A percentile compares a stretch with the other conserved stretches of the same genome.
phyloP scores from a whole-genome alignment of 2,797 vertebrate species.

The Enteromius argenteus region DNA sequence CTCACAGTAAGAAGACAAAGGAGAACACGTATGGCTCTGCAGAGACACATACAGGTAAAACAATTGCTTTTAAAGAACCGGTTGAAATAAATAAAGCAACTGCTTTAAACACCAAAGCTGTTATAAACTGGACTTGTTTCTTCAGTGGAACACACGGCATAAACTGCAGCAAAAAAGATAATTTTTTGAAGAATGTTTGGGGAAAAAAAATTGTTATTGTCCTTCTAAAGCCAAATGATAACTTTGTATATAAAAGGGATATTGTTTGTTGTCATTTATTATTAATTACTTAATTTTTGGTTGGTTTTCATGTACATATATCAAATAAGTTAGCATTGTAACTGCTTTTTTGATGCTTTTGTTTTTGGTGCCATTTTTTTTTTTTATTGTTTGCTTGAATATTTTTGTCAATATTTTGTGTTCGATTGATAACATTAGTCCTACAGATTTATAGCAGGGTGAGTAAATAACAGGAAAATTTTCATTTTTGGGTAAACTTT shows the following conservation, averaged over 20 bases:
- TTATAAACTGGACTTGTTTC: not conserved
- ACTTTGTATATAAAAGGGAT: not conserved
- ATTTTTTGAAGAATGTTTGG: not conserved
- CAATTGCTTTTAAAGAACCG: not conserved
- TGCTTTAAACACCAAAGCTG: not conserved
- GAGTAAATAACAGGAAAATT: not conserved
- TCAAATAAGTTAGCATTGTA: too few species aligned
- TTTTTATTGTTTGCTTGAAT: not conserved
- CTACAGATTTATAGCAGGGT: not conserved
- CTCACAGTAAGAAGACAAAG: conserved; percentile 80
- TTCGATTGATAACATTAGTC: not conserved
- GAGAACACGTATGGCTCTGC: conserved; percentile 77
- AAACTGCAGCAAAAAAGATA: not conserved
- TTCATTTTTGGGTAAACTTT: not conserved
- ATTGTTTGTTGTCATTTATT: not conserved
- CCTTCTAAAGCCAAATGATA: not conserved
- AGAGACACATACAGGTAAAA: conserved; percentile 79
- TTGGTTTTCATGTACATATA: not conserved
- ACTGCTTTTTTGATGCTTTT: not conserved
- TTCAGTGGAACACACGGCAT: not conserved
- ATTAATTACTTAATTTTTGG: not conserved
- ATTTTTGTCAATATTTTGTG: not conserved
- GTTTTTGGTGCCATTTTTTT: not conserved
- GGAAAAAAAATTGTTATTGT: too few species aligned
- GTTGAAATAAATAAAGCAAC: not conserved